These are phyloP conservation scores for Apostichopus parvimensis DNA, from an alignment of 35 echinoderm and acorn worm genomes.

Conservation along the genomic window DNA sequence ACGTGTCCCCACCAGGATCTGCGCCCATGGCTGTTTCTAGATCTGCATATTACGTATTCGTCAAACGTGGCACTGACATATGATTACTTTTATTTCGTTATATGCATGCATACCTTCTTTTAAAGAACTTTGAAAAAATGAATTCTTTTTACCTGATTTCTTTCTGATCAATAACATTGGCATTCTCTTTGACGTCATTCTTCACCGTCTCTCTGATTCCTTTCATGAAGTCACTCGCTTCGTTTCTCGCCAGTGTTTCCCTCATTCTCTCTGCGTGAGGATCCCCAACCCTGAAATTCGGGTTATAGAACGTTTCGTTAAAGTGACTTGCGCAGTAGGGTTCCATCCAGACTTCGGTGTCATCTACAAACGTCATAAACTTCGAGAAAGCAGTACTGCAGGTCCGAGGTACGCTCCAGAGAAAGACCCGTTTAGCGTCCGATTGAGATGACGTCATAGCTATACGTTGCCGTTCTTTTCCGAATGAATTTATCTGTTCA, in stretches of 20 bases:
- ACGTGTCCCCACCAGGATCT: too few relatives aligned
- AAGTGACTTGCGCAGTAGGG: not conserved
- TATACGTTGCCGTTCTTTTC: too few relatives aligned
- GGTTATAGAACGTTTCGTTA: not conserved
- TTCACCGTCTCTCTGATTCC: not conserved
- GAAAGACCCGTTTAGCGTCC: not conserved
- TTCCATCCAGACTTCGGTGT: constrained; percentile 19
- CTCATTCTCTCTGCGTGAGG: not conserved
- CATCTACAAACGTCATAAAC: not conserved
- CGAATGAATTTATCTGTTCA: too few relatives aligned
- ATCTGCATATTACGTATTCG: too few relatives aligned
- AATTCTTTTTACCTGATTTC: not conserved
- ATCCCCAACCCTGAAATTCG: not conserved
- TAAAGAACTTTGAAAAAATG: not conserved
- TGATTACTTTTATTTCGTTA: not conserved
- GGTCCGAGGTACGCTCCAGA: not conserved
- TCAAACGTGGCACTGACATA: not conserved
- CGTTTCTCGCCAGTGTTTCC: not conserved
- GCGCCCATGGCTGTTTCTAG: too few relatives aligned
- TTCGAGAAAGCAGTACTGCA: not conserved
- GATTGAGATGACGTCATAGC: too few relatives aligned
- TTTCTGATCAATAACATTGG: not conserved
- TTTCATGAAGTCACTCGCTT: not conserved
- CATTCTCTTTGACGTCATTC: not conserved
- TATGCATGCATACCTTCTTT: not conserved